These are phyloP conservation scores for Synaphobranchus kaupii DNA, from an alignment of 2,797 vertebrate species.

Conservation along the genomic window DNA sequence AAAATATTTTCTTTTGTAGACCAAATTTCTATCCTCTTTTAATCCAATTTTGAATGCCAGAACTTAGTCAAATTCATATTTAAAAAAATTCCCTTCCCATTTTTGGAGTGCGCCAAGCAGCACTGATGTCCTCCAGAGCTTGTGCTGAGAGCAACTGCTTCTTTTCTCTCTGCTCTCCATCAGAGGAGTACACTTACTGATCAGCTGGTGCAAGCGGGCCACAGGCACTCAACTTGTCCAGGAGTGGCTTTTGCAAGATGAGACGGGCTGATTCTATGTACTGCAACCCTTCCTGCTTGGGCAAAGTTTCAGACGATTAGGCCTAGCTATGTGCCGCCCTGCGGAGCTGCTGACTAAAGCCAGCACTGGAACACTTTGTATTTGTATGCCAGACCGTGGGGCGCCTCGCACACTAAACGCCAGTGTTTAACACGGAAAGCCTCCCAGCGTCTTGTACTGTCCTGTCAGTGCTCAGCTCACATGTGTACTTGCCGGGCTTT, in stretches of 20 bases:
- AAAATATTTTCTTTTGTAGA: too few species aligned
- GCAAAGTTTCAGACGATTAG: background rate
- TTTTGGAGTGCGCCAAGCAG: background rate
- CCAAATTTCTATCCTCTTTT: too few species aligned
- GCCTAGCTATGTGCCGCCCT: background rate
- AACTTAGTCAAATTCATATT: background rate
- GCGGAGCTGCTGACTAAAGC: background rate
- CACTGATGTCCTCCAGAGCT: background rate
- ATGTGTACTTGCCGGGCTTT: background rate
- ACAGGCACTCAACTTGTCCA: background rate
- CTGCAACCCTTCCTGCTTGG: background rate
- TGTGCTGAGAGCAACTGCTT: background rate
- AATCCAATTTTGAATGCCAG: too few species aligned
- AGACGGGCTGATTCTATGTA: background rate
- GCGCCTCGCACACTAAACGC: background rate
- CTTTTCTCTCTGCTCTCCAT: background rate
- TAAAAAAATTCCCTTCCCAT: background rate
- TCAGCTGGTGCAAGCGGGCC: background rate
- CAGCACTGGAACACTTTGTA: background rate
- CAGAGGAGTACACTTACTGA: background rate
- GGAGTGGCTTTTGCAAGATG: background rate
- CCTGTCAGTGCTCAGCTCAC: background rate
- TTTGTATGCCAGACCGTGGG: background rate
- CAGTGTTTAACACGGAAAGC: background rate
- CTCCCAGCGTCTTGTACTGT: background rate